Evolutionary conservation across 2,888 invertebrate genomes (phyloP).

Genomic region (Pandemis cinnamomeana): DNA sequence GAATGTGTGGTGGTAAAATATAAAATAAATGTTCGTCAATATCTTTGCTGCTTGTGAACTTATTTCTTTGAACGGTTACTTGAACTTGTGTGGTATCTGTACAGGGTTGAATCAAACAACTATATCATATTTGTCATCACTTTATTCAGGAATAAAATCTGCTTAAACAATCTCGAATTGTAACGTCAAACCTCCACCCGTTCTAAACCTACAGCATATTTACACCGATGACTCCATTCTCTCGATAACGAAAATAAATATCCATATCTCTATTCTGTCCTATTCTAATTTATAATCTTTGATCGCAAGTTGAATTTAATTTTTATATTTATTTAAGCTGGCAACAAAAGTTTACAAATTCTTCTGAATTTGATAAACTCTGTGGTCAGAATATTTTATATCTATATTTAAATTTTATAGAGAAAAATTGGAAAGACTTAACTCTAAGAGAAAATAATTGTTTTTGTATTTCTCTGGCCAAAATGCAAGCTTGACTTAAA

Average conservation of each 20-base stretch:
- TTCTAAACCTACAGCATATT: slow-evolving; percentile 53
- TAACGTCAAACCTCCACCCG: slow-evolving; percentile 53
- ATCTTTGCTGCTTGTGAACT: no score
- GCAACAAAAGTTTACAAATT: slow-evolving; percentile 17
- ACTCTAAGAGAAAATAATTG: slow-evolving; percentile 41
- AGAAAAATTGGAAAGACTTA: slow-evolving; percentile 58
- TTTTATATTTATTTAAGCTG: slow-evolving; percentile 28
- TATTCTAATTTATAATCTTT: slow-evolving; percentile 64
- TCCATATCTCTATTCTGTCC: slow-evolving; percentile 58
- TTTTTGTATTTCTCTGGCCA: slow-evolving; percentile 30
- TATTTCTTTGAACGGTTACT: no score
- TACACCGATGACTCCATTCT: slow-evolving; percentile 56
- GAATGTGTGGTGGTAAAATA: no score
- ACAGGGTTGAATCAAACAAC: slow-evolving; percentile 46
- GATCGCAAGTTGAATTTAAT: slow-evolving; percentile 54
- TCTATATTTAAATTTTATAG: slow-evolving; percentile 51
- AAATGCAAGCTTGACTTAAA: slow-evolving; percentile 18
- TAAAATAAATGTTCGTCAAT: no score
- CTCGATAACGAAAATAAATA: slow-evolving; percentile 75
- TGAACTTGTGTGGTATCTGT: no score
- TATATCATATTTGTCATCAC: slow-evolving; percentile 53
- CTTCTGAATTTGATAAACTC: slow-evolving; percentile 46
- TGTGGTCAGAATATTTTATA: slow-evolving; percentile 48
- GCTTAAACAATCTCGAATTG: slow-evolving; percentile 65
- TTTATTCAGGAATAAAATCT: slow-evolving; percentile 80